Evolutionary conservation across 2,113 vertebrate species (phyloP).

Genomic region (Hippoglossus stenolepis): DNA sequence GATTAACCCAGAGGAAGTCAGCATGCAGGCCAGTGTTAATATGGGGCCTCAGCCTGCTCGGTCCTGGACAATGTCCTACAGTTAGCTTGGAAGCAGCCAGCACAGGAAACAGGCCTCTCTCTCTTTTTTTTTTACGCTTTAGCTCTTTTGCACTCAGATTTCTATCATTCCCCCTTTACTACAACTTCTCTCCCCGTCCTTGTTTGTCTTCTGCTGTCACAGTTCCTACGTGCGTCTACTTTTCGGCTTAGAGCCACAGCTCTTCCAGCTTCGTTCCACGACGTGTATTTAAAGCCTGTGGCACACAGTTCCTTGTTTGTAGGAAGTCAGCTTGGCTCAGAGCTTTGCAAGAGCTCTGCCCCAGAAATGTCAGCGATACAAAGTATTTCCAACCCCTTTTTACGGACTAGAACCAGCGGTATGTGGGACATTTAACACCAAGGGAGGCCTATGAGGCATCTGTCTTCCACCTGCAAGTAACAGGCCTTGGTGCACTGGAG

Average conservation of each 20-base stretch:
- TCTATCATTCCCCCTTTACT: conserved; percentile 32
- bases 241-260: conserved; percentile 30
- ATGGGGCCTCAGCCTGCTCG: conserved; percentile 49
- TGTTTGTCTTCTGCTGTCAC: conserved; percentile 39
- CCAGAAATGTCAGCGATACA: conserved; percentile 71
- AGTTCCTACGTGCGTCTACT: conserved; percentile 21
- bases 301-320: conserved; percentile 25
- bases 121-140: conserved; percentile 7
- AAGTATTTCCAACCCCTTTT: conserved; percentile 50
- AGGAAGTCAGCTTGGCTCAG: conserved; percentile 44
- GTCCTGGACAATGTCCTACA: conserved; percentile 74
- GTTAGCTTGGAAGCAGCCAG: conserved; percentile 54
- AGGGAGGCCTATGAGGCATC: conserved; percentile 58
- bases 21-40: conserved; percentile 58
- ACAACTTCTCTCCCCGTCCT: not conserved
- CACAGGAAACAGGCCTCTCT: conserved; percentile 55
- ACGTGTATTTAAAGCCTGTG: conserved; percentile 56
- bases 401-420: conserved; percentile 32
- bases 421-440: conserved; percentile 64
- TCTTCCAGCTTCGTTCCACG: conserved; percentile 17
- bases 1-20: conserved; percentile 73
- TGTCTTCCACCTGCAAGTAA: not conserved
- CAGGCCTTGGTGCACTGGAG: conserved; percentile 28
- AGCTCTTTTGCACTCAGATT: conserved; percentile 9
- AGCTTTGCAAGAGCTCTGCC: conserved; percentile 51